These are phyloP conservation scores for Eupithecia subfuscata DNA, from an alignment of 2,888 invertebrate species.

Conservation along the genomic window DNA sequence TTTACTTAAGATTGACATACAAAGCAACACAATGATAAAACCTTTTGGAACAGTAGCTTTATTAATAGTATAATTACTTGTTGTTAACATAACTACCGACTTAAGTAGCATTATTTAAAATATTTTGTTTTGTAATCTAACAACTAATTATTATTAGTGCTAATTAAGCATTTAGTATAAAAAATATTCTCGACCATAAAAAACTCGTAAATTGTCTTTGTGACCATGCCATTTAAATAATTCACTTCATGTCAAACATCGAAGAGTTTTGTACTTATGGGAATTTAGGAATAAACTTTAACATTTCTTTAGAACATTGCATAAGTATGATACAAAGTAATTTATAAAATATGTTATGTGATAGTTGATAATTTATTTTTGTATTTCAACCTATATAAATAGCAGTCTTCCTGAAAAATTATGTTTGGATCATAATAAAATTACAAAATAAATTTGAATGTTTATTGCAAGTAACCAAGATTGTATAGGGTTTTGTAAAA, in stretches of 20 bases:
- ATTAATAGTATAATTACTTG: neutral
- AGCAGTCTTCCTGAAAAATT: neutral
- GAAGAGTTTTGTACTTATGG: conserved; percentile 40
- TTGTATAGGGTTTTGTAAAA: neutral
- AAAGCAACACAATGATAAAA: neutral
- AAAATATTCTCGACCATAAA: neutral
- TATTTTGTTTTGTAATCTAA: neutral
- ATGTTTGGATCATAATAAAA: neutral
- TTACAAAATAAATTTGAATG: neutral
- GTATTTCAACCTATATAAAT: conserved; percentile 40
- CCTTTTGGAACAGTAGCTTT: neutral
- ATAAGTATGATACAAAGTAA: conserved; percentile 17
- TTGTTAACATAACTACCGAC: neutral
- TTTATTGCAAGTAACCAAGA: neutral
- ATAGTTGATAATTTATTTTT: conserved; percentile 46
- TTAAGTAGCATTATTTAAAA: neutral
- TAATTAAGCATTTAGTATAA: neutral
- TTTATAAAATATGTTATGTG: conserved; percentile 35
- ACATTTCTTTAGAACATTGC: conserved; percentile 27
- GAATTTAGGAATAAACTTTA: conserved; percentile 25
- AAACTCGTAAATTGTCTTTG: neutral
- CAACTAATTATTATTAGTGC: neutral
- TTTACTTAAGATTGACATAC: neutral
- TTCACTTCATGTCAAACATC: conserved; percentile 35
- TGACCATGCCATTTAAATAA: conserved; percentile 29